phyloP scores from a whole-genome alignment of 2,113 vertebrate genomes.

The Nycticryphes semicollaris region DNA sequence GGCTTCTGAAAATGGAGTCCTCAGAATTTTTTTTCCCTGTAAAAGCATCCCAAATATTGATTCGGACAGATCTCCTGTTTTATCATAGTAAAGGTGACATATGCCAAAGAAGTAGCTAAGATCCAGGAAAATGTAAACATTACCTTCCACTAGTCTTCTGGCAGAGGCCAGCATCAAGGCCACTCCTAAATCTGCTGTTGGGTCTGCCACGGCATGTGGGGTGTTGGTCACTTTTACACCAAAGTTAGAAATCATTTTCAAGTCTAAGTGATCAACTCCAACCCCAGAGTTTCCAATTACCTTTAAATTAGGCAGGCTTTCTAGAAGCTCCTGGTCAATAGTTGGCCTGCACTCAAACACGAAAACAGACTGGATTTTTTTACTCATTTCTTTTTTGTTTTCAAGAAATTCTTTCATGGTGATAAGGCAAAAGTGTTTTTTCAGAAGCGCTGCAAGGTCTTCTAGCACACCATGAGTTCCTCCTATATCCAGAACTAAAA shows the following conservation, averaged over 20 bases:
- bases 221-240: conserved; percentile 82
- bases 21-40: not conserved
- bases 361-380: conserved; percentile 73
- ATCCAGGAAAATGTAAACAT: not conserved
- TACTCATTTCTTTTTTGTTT: conserved; percentile 59
- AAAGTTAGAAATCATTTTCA: conserved; percentile 73
- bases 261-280: conserved; percentile 82
- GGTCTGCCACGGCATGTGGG: conserved; percentile 67
- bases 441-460: conserved; percentile 56
- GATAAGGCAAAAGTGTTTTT: conserved; percentile 76
- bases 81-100: not conserved
- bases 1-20: not conserved
- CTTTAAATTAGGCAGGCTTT: conserved; percentile 76
- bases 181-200: conserved; percentile 83
- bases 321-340: conserved; percentile 65
- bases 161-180: conserved; percentile 82
- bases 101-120: not conserved
- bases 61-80: not conserved
- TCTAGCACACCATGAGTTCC: conserved; percentile 47
- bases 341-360: conserved; percentile 54
- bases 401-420: conserved; percentile 70
- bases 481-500: conserved; percentile 68
- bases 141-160: conserved; percentile 78
- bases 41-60: not conserved
- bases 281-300: conserved; percentile 76